Evolutionary conservation across 2,113 vertebrate species (phyloP).

Genomic region (Myocastor coypus): DNA sequence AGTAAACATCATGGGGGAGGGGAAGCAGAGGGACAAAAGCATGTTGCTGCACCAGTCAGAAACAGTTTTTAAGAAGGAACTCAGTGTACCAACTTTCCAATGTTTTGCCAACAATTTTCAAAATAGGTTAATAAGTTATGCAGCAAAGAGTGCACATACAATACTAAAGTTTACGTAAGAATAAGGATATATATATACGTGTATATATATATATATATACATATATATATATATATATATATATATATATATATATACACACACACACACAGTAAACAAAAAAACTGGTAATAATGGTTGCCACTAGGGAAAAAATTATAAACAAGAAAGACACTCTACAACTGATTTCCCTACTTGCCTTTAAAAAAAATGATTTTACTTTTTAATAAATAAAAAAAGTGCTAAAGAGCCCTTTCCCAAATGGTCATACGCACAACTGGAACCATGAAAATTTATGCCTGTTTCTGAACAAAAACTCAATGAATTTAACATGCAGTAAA

Average conservation of each 20-base stretch:
- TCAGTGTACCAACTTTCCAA: neutral
- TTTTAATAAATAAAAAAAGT: slow-evolving; percentile 28
- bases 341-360: slow-evolving; percentile 5
- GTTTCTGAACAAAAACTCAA: neutral
- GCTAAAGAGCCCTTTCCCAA: slow-evolving; percentile 33
- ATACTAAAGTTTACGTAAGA: neutral
- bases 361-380: slow-evolving; percentile 26
- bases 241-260: too few species aligned
- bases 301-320: neutral
- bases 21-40: neutral
- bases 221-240: too few species aligned
- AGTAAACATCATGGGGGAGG: neutral
- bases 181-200: neutral
- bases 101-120: slow-evolving; percentile 3
- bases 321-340: slow-evolving; percentile 12
- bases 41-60: neutral
- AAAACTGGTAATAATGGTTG: neutral
- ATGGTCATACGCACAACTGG: neutral
- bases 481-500: neutral
- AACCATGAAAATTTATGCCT: neutral
- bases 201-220: too few species aligned
- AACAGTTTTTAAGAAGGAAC: slow-evolving; percentile 15
- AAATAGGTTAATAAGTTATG: slow-evolving; percentile 31
- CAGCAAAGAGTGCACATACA: neutral
- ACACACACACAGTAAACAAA: slow-evolving; percentile 29